Evolutionary conservation across 2,888 invertebrate genomes (phyloP), one percentile per base, ranked within the genome.

Genomic region (Ormyrus thymus): DNA sequence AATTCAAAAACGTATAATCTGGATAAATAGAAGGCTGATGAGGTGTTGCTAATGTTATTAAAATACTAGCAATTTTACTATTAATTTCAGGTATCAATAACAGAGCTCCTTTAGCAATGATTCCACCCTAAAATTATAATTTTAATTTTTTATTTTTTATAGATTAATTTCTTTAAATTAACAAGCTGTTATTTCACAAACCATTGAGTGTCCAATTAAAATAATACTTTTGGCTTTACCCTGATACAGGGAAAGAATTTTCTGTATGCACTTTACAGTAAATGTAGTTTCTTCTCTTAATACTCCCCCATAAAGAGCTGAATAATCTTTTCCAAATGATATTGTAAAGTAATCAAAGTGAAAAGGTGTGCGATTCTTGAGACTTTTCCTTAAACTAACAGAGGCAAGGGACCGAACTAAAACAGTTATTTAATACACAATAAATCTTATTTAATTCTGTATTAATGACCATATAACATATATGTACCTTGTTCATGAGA

Each of bases 141-240:
- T 55, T 1, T n/a, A 4, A 58, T 48, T 58, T n/a, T 56, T 65
- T 11, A 50, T 43, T 58, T 64, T 55, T 11, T 10, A 46, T 43
- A 53, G 10, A 65, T 62, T 15, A 55, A 48, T 45, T 55, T 48
- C 58, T 51, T 56, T 66, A 1, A 58, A 29, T 29, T 29, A 29
- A 29, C 1, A 29, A 29, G 29, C 3, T 50, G 61, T 61, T 59
- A 15, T 76, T 65, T 58, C 53, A 76, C 80, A 48, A 73, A 82
- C 97, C 97, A 98, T 97, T 8, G 98, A 99, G 92, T 99, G 98
- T 7, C 98, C 98, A 87, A 98, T 94, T 0, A 99, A 88, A 64
- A 98, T 92, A 13, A 99, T 93, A 64, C 87, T 92, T 88, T 78
- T 90, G 88, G 82, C 90, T 90, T 84, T 90, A 87, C 83, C 91